Evolutionary conservation across 2,888 invertebrate genomes (phyloP).

Genomic region (Cylindroiulus punctatus): DNA sequence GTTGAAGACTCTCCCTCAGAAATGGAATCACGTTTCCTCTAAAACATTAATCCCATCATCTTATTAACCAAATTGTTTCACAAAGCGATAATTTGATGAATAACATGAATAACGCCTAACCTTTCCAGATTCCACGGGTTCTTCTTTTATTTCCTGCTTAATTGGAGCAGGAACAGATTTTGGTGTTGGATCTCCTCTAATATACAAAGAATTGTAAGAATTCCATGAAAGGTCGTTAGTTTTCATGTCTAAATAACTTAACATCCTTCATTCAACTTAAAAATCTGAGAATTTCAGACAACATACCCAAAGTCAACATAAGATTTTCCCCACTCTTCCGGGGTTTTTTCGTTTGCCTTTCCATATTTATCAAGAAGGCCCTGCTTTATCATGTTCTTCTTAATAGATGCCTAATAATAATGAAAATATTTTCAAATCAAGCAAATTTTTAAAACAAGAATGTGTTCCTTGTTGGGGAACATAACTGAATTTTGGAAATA

Average conservation of each 20-base stretch:
- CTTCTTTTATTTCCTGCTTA: not conserved
- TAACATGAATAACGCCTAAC: not conserved
- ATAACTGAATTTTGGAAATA: too few species aligned
- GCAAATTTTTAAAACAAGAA: not conserved
- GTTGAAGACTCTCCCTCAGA: too few species aligned
- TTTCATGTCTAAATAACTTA: too few species aligned
- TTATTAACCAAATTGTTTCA: too few species aligned
- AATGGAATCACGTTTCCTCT: constrained; percentile 20
- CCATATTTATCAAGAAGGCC: constrained; percentile 95
- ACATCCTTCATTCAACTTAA: too few species aligned
- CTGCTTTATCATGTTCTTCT: constrained; percentile 87
- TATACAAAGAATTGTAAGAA: not conserved
- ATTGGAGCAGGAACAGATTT: not conserved
- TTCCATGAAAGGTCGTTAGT: too few species aligned
- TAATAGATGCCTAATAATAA: constrained; percentile 76
- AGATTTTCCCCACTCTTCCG: constrained; percentile 84
- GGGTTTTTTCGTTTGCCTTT: constrained; percentile 96
- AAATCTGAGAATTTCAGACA: not conserved
- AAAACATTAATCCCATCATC: too few species aligned
- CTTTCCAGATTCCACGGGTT: not conserved
- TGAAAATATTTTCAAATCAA: not conserved
- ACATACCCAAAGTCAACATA: constrained; percentile 70
- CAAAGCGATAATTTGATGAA: too few species aligned
- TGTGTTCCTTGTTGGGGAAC: too few species aligned
- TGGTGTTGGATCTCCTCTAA: not conserved